Percentiles rank a stretch among this genome's conserved stretches.
Evolutionary conservation across 2,888 invertebrate genomes (phyloP).

Genomic region (Biston stratarius): DNA sequence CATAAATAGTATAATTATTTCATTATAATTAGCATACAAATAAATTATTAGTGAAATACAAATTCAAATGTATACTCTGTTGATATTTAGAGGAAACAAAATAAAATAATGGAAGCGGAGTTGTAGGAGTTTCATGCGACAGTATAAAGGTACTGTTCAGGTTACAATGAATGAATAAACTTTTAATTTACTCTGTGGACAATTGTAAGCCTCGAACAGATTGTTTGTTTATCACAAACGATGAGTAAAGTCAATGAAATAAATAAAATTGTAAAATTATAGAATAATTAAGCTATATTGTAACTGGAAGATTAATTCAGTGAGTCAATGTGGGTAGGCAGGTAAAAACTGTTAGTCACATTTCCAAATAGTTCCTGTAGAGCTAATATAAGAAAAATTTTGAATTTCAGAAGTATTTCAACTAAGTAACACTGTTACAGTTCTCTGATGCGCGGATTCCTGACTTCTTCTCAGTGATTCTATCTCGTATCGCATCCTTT

Average conservation of each 20-base stretch:
- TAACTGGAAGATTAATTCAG: neutral
- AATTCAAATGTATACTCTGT: constrained; percentile 6
- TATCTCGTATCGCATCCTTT: no score
- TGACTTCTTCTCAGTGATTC: no score
- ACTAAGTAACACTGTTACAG: no score
- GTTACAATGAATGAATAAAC: constrained; percentile 9
- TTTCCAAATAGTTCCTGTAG: no score
- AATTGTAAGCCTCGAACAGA: constrained; percentile 1
- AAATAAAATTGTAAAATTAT: neutral
- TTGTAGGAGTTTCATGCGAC: neutral
- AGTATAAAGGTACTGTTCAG: neutral
- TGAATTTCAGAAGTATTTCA: no score
- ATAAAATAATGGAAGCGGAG: neutral
- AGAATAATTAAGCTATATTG: neutral
- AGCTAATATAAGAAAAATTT: no score
- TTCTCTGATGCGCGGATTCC: no score
- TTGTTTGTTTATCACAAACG: constrained; percentile 23
- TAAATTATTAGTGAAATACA: neutral
- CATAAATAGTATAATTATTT: no score
- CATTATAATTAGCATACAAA: no score
- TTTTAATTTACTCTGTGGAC: constrained; percentile 15
- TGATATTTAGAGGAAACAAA: constrained; percentile 5
- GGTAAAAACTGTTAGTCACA: no score
- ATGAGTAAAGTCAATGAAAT: constrained; percentile 17
- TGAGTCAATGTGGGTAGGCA: neutral